phyloP scores from a whole-genome alignment of 2,888 invertebrate genomes.

The Nemotelus nigrinus region DNA sequence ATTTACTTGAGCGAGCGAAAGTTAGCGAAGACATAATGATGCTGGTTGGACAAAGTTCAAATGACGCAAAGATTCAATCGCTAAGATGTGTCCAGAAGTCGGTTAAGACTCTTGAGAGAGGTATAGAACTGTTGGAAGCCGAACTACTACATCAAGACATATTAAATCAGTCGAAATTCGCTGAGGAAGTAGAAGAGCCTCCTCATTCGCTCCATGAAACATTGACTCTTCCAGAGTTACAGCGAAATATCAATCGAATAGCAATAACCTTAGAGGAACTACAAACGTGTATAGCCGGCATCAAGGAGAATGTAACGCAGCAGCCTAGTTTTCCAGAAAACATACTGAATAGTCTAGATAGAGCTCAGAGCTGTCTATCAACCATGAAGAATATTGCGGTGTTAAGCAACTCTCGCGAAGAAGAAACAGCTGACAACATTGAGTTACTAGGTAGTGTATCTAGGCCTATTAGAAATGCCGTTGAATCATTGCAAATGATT shows the following conservation, averaged over 20 bases:
- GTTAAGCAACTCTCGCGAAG: conserved; percentile 2
- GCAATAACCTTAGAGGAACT: conserved; percentile 58
- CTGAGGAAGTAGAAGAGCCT: conserved; percentile 55
- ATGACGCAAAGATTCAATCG: conserved; percentile 57
- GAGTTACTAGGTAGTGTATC: conserved; percentile 55
- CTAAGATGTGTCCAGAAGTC: conserved; percentile 58
- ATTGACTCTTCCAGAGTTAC: conserved; percentile 58
- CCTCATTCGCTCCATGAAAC: conserved; percentile 58
- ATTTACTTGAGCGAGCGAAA: conserved; percentile 60
- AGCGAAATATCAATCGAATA: conserved; percentile 23
- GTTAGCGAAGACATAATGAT: conserved; percentile 59
- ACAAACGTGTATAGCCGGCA: conserved; percentile 58
- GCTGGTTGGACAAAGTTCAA: conserved; percentile 55
- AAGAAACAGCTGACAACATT: conserved; percentile 14
- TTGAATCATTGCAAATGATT: conserved; percentile 52
- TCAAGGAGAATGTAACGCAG: conserved; percentile 55
- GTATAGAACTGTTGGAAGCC: conserved; percentile 62
- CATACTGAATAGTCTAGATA: conserved; percentile 2
- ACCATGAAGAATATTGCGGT: conserved; percentile 38
- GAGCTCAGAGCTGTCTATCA: conserved; percentile 23
- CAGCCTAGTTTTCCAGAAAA: conserved; percentile 44
- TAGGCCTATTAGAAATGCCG: conserved; percentile 53
- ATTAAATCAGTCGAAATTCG: conserved; percentile 57
- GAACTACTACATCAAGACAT: conserved; percentile 60
- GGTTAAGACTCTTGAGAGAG: conserved; percentile 59